Conservation (phyloP, 2,113 vertebrate genomes). For the Prunella fulvescens region DNA sequence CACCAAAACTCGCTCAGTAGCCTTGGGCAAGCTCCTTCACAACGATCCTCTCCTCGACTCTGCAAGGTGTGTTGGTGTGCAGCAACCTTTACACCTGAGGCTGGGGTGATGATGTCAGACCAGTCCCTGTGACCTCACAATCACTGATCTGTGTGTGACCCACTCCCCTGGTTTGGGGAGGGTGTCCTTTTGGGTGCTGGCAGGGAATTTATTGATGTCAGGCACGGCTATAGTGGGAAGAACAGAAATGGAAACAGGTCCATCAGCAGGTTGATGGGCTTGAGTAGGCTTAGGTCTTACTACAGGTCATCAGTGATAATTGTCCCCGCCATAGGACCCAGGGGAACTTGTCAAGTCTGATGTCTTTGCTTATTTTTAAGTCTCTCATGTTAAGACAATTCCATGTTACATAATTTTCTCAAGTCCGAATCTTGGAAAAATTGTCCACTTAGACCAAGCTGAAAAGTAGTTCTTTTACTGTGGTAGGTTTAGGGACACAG, state of each 20-base stretch:
- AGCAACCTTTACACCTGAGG: rapidly evolving
- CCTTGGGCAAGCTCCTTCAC: background rate
- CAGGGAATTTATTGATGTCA: rapidly evolving
- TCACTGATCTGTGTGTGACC: rapidly evolving
- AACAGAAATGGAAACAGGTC: background rate
- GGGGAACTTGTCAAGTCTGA: background rate
- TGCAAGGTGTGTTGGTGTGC: background rate
- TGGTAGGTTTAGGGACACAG: background rate
- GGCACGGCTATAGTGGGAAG: background rate
- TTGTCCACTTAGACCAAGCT: background rate
- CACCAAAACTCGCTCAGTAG: background rate
- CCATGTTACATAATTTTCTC: rapidly evolving
- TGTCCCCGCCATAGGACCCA: rapidly evolving
- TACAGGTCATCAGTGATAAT: background rate
- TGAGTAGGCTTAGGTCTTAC: background rate
- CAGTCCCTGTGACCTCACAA: too few relatives aligned
- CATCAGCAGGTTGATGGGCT: background rate
- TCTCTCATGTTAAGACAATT: background rate
- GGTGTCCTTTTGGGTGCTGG: too few relatives aligned
- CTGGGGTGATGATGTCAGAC: background rate
- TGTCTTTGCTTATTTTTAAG: background rate
- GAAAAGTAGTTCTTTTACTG: background rate
- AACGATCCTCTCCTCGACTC: rapidly evolving
- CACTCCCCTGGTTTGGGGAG: rapidly evolving
- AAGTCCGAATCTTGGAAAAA: background rate